phyloP scores from a whole-genome alignment of 2,888 invertebrate species.

The Drosophila silvestris region DNA sequence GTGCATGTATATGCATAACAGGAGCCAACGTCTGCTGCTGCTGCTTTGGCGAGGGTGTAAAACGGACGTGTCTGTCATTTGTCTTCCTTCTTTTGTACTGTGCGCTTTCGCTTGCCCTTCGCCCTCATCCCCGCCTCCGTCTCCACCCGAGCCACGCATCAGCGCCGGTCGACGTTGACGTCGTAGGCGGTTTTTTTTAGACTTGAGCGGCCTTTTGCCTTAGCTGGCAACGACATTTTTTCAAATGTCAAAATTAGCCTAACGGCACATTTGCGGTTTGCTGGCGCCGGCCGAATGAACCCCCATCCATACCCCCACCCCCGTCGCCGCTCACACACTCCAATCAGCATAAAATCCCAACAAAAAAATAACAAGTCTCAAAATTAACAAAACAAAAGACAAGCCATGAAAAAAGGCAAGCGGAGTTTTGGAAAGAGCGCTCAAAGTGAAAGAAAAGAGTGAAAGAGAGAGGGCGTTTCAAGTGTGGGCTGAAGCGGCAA shows the following conservation, averaged over 20 bases:
- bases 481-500: constrained; percentile 50
- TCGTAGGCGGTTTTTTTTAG: constrained; percentile 15
- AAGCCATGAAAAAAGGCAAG: constrained; percentile 43
- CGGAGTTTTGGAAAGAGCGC: constrained; percentile 46
- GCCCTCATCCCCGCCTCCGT: background rate
- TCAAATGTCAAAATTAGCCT: constrained; percentile 62
- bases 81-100: constrained; percentile 60
- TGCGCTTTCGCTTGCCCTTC: constrained; percentile 35
- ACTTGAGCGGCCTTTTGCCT: constrained; percentile 41
- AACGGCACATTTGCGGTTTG: constrained; percentile 58
- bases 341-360: constrained; percentile 40
- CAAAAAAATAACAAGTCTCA: constrained; percentile 37
- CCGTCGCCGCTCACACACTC: background rate
- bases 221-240: constrained; percentile 38
- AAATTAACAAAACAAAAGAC: constrained; percentile 69
- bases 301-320: constrained; percentile 14
- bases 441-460: constrained; percentile 49
- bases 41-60: constrained; percentile 56
- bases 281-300: constrained; percentile 56
- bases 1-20: constrained; percentile 21
- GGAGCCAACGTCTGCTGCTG: constrained; percentile 43
- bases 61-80: constrained; percentile 75
- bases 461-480: constrained; percentile 29
- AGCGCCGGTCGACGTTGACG: constrained; percentile 20
- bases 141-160: constrained; percentile 49